Base-by-base conservation (phyloP, 2,888 invertebrate species). In the Volucella zonaria region DNA sequence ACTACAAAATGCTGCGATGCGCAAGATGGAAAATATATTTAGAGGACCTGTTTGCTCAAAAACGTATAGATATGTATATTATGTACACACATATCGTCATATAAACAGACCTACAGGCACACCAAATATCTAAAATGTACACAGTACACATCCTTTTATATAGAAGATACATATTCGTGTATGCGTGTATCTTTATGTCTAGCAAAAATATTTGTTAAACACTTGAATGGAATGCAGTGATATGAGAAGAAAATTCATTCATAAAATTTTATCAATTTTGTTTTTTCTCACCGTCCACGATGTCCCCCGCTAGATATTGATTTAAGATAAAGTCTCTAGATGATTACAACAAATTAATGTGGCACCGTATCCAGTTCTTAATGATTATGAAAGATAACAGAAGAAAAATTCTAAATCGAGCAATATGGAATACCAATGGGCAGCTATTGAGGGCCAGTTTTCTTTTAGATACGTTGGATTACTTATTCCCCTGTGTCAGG, bases 31-130 rank as follows among this genome's bases (percentile, higher is more conserved):
- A 43, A 59, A 42, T 45, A 42, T 56, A 58, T 45, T 59, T 10
- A 62, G 67, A 70, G 75, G 80, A 80, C 75, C 83, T 83, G 83
- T 83, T 80, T 83, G 71, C 75, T 71, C 42, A 75, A 68, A 58
- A 54, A 51, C n/a, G 38, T 38, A 56, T 18, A 59, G 45, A 43
- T n/a, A 52, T 43, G 52, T 23, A 52, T 54, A 31, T 6, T 6
- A 73, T 38, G 15, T 59, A 51, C 23, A n/a, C 43, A 6, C 11
- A 23, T 51, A 9, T 43, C 9, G 18, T 10, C 47, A 11, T 64
- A n/a, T 15, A 59, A 6, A 9, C 12, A 18, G 14, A 15, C 15
- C 3, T 15, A 10, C 31, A 31, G 31, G 2, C 2, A 31, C 31
- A 31, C 1, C 31, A 31, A 31, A 31, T 6, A 31, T 31, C 31